Evolutionary conservation across 2,113 vertebrate genomes (phyloP), one percentile per base, ranked within the genome.

Genomic region (Psilopsiagon aymara): DNA sequence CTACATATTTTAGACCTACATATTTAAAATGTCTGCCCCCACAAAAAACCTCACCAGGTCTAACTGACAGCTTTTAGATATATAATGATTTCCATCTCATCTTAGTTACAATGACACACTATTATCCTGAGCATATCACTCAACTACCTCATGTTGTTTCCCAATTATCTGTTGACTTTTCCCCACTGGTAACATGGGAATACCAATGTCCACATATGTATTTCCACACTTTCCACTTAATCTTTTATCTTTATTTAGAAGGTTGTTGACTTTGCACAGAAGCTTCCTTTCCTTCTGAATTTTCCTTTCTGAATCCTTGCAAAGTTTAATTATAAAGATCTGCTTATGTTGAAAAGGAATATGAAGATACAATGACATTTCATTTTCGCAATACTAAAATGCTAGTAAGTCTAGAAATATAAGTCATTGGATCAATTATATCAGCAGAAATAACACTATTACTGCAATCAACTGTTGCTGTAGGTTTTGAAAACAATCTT

Each of bases 401-500:
- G 80, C 88, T 39, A 80, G 33, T 88, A 92, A 55, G 17, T 75
- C 68, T 44, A 92, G 63, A 93, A 86, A 86, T 85, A 68, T 62
- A 95, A 95, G 95, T 80, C 86, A 91, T 53, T 76, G 60, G 20
- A 67, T 76, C 62, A 95, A 97, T 96, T 94, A 94, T 31, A 92
- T 55, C 29, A 94, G 83, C 47, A 96, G 37, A 95, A 97, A 95
- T 74, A 95, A 75, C 80, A 90, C 41, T 23, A 66, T 84, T 86
- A 89, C 77, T 83, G 47, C 68, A 96, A 90, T 92, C 83, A 97
- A 29, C 59, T 94, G 55, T 53, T 95, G 51, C 51, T 94, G 49
- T 51, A 86, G 47, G 81, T 95, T 92, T 74, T 96, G 62, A 95
- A 94, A 97, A 92, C 47, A 95, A 66, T 49, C 57, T 93, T 95